Base-by-base conservation (phyloP, 2,888 invertebrate genomes). In the Timandra comae region DNA sequence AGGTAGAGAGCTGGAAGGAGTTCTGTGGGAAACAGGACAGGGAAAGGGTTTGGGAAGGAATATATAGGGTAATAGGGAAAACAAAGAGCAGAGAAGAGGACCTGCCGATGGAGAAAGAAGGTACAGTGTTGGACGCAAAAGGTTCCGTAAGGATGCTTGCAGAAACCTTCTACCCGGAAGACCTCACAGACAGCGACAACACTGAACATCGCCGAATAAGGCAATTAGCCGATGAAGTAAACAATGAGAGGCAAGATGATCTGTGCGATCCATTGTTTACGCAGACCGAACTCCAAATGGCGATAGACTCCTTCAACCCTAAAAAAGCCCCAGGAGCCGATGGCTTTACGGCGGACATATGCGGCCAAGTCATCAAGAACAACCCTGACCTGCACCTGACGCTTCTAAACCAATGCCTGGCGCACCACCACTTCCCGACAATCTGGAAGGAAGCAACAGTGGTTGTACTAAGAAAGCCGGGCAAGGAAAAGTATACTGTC, bases 301-400 rank as follows among this genome's bases (percentile, higher is more conserved):
- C 36, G 5, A 11, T 30, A 12, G 8, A 9, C 0, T 24, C 25
- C 3, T 46, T 46, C 7, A 45, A 41, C 16, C 41, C 43, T 2
- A 49, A 45, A 20, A 50, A 45, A 23, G 49, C 52, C 5, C 50
- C 53, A 1, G 52, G 47, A 0, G 21, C 27, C 1, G 56, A 53
- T 11, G 46, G 49, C 0, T 21, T 52, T 1, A 56, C 53, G 0
- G 35, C 51, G 0, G 53, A 54, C 27, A 54, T 56, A n/a, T 51
- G 52, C 30, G 6, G 2, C 1, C 22, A 12, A 3, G 43, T 43
- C 3, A 41, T 47, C 1, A 5, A 25, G 2, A 12, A 19, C 3
- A 25, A 38, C 4, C 34, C 7, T 2, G 37, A 38, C 1, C 2
- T 36, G 1, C 45, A 50, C 26, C 29, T 50, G 1, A 29, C 35